These are phyloP conservation scores for Ciona savignyi DNA, from an alignment of 23 tunicate genomes.

Conservation along the genomic window DNA sequence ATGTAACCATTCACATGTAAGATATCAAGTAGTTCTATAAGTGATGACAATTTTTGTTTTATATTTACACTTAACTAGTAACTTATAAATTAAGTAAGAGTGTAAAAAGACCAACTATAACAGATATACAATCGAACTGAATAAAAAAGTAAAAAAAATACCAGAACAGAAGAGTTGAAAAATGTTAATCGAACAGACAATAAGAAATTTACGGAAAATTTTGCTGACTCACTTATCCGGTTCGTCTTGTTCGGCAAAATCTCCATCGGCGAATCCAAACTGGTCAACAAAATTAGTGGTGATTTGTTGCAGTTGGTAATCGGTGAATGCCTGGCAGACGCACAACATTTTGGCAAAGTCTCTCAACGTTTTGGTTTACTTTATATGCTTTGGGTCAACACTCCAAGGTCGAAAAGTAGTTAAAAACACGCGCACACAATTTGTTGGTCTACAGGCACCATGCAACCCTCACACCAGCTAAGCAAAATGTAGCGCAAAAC, in stretches of 20 bases:
- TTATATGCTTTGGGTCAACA: slow-evolving; percentile 65
- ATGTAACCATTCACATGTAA: not conserved
- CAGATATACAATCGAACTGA: too few species aligned
- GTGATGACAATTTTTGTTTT: not conserved
- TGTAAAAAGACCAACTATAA: too few species aligned
- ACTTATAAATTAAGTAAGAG: too few species aligned
- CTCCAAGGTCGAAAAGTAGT: not conserved
- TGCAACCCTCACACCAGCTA: slow-evolving; percentile 1
- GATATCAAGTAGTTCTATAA: not conserved
- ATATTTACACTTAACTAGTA: not conserved
- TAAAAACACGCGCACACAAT: not conserved
- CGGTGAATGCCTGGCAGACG: slow-evolving; percentile 95
- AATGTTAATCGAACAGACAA: too few species aligned
- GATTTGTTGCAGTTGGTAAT: slow-evolving; percentile 97
- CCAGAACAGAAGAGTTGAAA: not conserved
- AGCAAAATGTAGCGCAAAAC: not conserved
- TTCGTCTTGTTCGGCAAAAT: slow-evolving; percentile 77
- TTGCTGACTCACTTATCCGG: slow-evolving; percentile 69
- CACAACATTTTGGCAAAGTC: slow-evolving; percentile 72
- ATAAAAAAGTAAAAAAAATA: too few species aligned
- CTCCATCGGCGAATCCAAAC: slow-evolving; percentile 95
- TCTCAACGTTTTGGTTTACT: slow-evolving; percentile 14
- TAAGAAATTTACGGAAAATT: not conserved
- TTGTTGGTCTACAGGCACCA: not conserved
- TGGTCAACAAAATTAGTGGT: slow-evolving; percentile 96